Base-by-base conservation (phyloP, 1,140 invertebrate species). In the Eriocheir sinensis region DNA sequence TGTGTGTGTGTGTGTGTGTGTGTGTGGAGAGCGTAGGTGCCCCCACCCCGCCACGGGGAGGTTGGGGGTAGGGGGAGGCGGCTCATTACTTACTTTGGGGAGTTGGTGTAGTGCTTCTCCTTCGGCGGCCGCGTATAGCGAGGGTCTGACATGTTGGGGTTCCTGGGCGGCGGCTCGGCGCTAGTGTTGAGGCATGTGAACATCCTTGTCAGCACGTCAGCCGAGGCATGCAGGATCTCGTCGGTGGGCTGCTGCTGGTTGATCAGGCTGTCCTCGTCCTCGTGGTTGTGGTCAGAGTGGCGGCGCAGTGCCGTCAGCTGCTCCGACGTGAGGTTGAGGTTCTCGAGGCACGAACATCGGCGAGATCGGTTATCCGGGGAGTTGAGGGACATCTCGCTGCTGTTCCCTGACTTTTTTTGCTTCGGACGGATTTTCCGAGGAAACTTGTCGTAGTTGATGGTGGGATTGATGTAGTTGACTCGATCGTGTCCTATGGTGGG, bases 381-480 rank as follows among this genome's bases (percentile, higher is more conserved):
- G 40, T 30, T 91, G 3, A 81, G 89, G 41, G 95, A 93, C 44
- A 32, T 41, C n/a, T 95, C 95, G 91, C 89, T 85, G 81, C 90
- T 95, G 85, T 34, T 89, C 21, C 38, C 80, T 53, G 89, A 93
- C 3, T 80, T 92, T 92, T 30, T 44, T 38, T 93, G 38, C 81
- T 90, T 92, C n/a, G 95, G 96, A 30, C 95, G 93, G 15, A 96
- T 90, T 91, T 94, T 94, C 27, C 95, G 40, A 6, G 95, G 95
- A 27, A 81, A 94, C 96, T 96, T 96, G 85, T 96, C 96, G 95
- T 96, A 96, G 86, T 96, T 96, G 32, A 96, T 95, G 34, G 91
- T 95, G 32, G 96, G 96, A 93, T 96, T 96, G 92, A 96, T 96
- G 95, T 95, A 96, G 93, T 96, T 96, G 91, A 96, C 96, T 27